Base-by-base conservation (phyloP, 2,888 invertebrate species). In the Pheosia tremula region DNA sequence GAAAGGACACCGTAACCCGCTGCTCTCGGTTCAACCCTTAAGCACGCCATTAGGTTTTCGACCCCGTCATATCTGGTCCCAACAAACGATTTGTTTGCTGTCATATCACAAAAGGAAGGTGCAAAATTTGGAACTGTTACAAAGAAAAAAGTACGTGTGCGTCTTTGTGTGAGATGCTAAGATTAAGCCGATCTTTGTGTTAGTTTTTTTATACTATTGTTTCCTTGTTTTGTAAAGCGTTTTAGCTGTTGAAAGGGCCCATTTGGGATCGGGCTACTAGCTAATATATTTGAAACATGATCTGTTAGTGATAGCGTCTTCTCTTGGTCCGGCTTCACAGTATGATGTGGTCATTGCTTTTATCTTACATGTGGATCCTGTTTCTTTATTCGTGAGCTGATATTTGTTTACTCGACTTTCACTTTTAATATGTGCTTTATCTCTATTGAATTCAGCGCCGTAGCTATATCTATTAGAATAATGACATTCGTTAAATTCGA, bases 71-170 rank as follows among this genome's bases (percentile, higher is more conserved):
- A 86, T 89, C 89, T 88, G 84, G 84, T 87, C 78, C 78, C 85
- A 88, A 88, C 88, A 90, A 90, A 91, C 91, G 89, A 93, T 93
- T 92, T 93, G 93, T 93, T 93, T 91, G 88, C 87, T 86, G 91
- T 89, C 91, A 91, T 87, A 88, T 87, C 87, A 93, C 91, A 93
- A 92, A 83, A 83, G 86, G 85, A 86, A 91, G 90, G 91, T 91
- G 90, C 83, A 85, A 90, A 88, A 75, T 72, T 74, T 81, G 89
- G 88, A 89, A 89, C 87, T 80, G 85, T 85, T 87, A 87, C 86
- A 53, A 86, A 83, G 84, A 87, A 87, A 87, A 87, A 85, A 84
- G 78, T 80, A 84, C 85, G 85, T 83, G 87, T 87, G 87, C 82
- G 83, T 80, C 81, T 74, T 77, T 79, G 78, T 92, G 92, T 85